Evolutionary conservation across 2,888 invertebrate species (phyloP), one percentile per base, ranked within the genome.

Genomic region (Drosophila vallismaia): DNA sequence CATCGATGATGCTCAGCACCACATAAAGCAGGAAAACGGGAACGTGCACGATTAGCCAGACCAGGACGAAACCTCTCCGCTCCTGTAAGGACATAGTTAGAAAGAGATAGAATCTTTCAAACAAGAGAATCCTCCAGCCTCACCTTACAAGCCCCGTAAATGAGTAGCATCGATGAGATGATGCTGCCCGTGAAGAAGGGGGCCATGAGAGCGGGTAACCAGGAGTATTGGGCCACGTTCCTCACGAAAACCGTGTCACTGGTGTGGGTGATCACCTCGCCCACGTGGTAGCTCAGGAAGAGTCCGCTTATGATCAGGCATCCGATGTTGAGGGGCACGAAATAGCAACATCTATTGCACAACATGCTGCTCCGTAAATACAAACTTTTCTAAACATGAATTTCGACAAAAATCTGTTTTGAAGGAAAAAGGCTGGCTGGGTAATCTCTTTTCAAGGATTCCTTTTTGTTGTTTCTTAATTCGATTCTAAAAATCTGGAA

Each of bases 101-200:
- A 19, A 2, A 19, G 2, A 19, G 19, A 19, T 2, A 19, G 19
- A 19, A 19, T 19, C 19, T 19, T 19, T 1, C 1, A 19, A 19
- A 19, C 19, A 19, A 2, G 19, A 19, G 19, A 19, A 2, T 19
- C 19, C 1, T 19, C 19, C 19, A 6, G n/a, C 62, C 62, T 60
- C 49, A 82, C 81, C 70, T 55, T 71, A 9, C 36, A 49, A 1
- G 75, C 40, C 0, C 73, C 85, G 55, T 57, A 64, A 6, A 75
- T 36, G 2, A 82, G 50, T 8, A 82, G 6, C 3, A 72, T 0
- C 0, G 79, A 79, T 7, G 56, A 8, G 19, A 71, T 7, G 1
- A 77, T 67, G 6, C 57, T 49, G 26, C 82, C 82, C 0, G 14
- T 1, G 2, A 38, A 5, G 40, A 84, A 7, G 10, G 9, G 0